Base-by-base conservation (phyloP, 2,888 invertebrate species). In the Arrhopalites spinosus region DNA sequence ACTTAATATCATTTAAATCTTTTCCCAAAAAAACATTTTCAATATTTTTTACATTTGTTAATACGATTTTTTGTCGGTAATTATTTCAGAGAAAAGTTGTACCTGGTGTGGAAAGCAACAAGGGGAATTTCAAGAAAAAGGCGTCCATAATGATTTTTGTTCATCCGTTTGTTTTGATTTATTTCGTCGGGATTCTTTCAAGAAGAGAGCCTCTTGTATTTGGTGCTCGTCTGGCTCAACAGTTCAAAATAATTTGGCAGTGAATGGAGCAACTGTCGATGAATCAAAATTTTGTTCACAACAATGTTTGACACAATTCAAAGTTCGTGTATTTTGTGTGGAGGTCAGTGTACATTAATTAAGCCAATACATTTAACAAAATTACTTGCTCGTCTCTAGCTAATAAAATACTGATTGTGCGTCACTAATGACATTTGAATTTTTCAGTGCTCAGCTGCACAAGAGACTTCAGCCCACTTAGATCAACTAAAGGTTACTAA, bases 261-360 rank as follows among this genome's bases (percentile, higher is more conserved):
- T 43, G 15, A 78, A 47, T 43, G 64, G 71, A 29, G 30, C 75
- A 1, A 74, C 29, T 56, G 59, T 77, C 1, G 81, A 81, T 45
- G 81, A 81, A 69, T 66, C 78, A 13, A 76, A 78, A 71, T 81
- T 81, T 68, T 81, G 81, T 61, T 81, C 81, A 7, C 73, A 78
- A 5, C 61, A 77, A 50, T 81, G 81, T 66, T 64, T 81, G 25
- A 75, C 79, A 3, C 79, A 81, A 30, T 81, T 77, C 61, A 81
- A 81, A 63, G 75, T 81, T 20, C 64, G 76, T 50, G 74, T 81
- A 7, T 81, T 81, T 50, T 81, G 79, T 50, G 79, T 79, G 67
- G 45, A 45, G n/a, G n/a, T n/a, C n/a, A n/a, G n/a, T n/a, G n/a
- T n/a, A n/a, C 45, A 45, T 45, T 7, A 45, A 7, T 45, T 45